Percentiles rank a stretch among this genome's conserved stretches.
Evolutionary conservation across 2,113 vertebrate genomes (phyloP).

Genomic region (Grammomys surdaster): DNA sequence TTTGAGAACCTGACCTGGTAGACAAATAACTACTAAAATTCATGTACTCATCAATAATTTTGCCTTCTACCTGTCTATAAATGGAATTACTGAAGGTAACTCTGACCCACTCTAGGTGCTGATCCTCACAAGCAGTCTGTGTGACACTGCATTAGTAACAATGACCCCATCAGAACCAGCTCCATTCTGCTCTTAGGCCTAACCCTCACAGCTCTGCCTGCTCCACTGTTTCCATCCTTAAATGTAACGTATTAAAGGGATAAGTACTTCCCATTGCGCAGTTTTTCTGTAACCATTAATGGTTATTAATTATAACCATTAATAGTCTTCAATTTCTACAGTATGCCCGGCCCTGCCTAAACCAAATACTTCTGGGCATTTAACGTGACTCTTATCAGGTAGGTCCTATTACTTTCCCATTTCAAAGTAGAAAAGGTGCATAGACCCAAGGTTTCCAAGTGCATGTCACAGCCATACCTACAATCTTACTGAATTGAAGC

Average conservation of each 20-base stretch:
- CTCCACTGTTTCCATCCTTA: conserved; percentile 8
- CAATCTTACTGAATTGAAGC: not conserved
- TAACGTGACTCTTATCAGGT: conserved; percentile 49
- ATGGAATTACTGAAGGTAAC: conserved; percentile 69
- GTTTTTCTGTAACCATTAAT: conserved; percentile 10
- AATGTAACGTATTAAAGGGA: conserved; percentile 24
- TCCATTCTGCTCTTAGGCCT: conserved; percentile 33
- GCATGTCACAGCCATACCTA: not conserved
- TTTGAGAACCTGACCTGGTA: not conserved
- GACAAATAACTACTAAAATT: conserved; percentile 65
- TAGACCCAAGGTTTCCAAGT: not conserved
- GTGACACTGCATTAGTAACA: conserved; percentile 61
- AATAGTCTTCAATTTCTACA: conserved; percentile 51
- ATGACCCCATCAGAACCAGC: conserved; percentile 31
- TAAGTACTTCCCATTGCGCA: conserved; percentile 6
- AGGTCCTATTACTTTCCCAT: not conserved
- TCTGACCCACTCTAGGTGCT: not conserved
- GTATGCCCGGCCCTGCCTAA: not conserved
- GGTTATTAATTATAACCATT: not conserved
- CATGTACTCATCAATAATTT: conserved; percentile 47
- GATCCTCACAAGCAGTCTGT: conserved; percentile 25
- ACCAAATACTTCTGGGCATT: conserved; percentile 23
- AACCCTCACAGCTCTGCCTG: not conserved
- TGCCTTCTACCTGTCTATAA: not conserved
- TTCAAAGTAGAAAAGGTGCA: not conserved